These are phyloP conservation scores for Pristis pectinata DNA, from an alignment of 2,797 vertebrate species.

Conservation along the genomic window DNA sequence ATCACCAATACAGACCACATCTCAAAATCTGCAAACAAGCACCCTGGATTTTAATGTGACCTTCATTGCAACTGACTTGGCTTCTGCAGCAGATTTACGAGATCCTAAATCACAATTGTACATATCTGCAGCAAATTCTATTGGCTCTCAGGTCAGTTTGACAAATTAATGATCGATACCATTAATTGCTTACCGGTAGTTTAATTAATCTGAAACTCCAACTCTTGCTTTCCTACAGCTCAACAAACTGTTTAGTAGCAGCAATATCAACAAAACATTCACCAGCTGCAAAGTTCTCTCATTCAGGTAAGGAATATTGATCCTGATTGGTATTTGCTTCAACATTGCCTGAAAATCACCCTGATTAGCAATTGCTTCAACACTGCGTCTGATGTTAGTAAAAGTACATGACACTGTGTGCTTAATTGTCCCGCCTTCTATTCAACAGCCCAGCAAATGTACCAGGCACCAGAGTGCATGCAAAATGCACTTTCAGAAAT, in stretches of 20 bases:
- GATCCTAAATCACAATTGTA: neutral
- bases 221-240: neutral
- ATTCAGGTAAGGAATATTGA: neutral
- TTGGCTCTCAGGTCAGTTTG: too few species aligned
- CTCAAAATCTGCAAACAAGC: neutral
- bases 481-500: slow-evolving; percentile 22
- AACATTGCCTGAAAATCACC: too few species aligned
- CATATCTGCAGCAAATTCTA: neutral
- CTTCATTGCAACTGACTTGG: neutral
- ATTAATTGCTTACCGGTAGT: neutral
- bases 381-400: too few species aligned
- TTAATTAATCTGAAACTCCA: neutral
- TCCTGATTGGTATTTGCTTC: too few species aligned
- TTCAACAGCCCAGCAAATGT: neutral
- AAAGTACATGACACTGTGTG: too few species aligned
- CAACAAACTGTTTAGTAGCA: neutral
- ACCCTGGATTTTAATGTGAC: slow-evolving; percentile 3
- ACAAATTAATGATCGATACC: neutral
- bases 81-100: neutral
- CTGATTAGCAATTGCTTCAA: too few species aligned
- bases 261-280: neutral
- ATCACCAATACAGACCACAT: neutral
- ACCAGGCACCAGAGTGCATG: neutral
- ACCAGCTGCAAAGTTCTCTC: neutral
- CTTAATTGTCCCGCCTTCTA: neutral